Percentiles rank a stretch among this genome's conserved stretches.
Conservation (phyloP, 1,140 invertebrate genomes). For the Drosophila ogumai region DNA sequence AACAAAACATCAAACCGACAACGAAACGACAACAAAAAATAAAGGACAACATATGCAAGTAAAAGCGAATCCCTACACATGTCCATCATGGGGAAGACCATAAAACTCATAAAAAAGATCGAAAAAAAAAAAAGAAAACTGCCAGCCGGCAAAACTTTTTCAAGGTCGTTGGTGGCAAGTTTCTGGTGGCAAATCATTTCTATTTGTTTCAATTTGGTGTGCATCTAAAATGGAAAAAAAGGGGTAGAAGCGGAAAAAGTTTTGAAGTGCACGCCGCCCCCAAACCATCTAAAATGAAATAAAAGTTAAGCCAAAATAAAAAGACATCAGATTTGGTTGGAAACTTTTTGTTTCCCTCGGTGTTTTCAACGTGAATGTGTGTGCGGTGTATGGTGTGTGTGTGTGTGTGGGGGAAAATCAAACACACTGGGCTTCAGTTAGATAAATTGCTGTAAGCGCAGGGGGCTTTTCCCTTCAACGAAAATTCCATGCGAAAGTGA, state of each 20-base stretch:
- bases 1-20: slow-evolving; percentile 34
- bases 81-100: slow-evolving; percentile 37
- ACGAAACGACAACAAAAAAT: slow-evolving; percentile 30
- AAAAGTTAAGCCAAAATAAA: slow-evolving; percentile 73
- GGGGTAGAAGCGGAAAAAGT: slow-evolving; percentile 32
- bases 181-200: slow-evolving; percentile 62
- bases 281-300: slow-evolving; percentile 59
- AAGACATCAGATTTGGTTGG: slow-evolving; percentile 34
- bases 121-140: slow-evolving; percentile 33
- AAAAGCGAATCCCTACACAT: slow-evolving; percentile 32
- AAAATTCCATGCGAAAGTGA: slow-evolving; percentile 59
- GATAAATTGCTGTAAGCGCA: slow-evolving; percentile 52
- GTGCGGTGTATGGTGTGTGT: not conserved
- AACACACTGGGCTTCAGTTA: slow-evolving; percentile 64
- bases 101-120: slow-evolving; percentile 36
- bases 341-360: slow-evolving; percentile 38
- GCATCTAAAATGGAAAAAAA: slow-evolving; percentile 56
- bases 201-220: slow-evolving; percentile 65
- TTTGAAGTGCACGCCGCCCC: slow-evolving; percentile 38
- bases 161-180: slow-evolving; percentile 65
- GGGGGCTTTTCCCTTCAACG: slow-evolving; percentile 9
- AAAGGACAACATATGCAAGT: slow-evolving; percentile 42
- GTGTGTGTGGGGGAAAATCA: slow-evolving; percentile 57
- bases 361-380: slow-evolving; percentile 7
- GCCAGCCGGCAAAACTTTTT: slow-evolving; percentile 51